Conservation (phyloP, 2,113 vertebrate genomes). For the Peromyscus californicus region DNA sequence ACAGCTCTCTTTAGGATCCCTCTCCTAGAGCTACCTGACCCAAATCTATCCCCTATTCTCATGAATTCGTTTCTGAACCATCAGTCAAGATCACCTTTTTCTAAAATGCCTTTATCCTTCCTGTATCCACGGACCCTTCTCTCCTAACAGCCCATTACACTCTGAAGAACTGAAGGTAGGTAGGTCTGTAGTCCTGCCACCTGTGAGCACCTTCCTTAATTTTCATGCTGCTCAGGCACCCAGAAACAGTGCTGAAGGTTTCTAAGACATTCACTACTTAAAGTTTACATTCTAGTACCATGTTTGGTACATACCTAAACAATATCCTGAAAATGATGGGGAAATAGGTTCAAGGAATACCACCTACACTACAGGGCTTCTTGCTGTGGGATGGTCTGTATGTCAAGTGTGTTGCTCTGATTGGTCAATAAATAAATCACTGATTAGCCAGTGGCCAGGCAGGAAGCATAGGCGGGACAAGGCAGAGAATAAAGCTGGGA, state of each 20-base stretch:
- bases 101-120: neutral
- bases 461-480: no score
- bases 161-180: neutral
- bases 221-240: no score
- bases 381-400: no score
- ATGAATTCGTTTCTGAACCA: neutral
- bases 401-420: no score
- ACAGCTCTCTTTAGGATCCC: neutral
- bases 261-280: neutral
- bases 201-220: neutral
- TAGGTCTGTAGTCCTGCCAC: neutral
- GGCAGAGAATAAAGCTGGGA: no score
- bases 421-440: no score
- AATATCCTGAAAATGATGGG: neutral
- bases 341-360: neutral
- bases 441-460: no score
- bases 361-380: accelerated
- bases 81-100: neutral
- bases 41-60: neutral
- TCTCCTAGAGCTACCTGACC: neutral
- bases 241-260: neutral
- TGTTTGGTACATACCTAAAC: neutral
- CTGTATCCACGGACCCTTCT: neutral
- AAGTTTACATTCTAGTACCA: neutral
- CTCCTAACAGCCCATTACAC: neutral